These are phyloP conservation scores for Hirundichthys speculiger DNA, from an alignment of 2,113 vertebrate genomes.

Conservation along the genomic window DNA sequence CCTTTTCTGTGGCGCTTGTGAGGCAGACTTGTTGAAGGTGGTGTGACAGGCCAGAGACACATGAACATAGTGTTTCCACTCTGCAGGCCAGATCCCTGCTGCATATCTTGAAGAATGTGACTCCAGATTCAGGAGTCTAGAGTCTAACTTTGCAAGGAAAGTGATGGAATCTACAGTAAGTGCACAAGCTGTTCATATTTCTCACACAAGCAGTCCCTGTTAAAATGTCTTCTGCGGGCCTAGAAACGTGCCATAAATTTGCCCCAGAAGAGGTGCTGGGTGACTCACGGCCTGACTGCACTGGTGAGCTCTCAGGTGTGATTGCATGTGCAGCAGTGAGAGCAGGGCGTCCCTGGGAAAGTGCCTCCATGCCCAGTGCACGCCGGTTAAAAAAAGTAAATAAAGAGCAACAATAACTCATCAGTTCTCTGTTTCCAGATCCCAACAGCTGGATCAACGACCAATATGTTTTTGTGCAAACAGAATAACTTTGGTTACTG, in stretches of 20 bases:
- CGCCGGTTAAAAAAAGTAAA: neutral
- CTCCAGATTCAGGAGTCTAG: too few relatives aligned
- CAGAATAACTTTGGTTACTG: neutral
- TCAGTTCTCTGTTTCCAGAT: neutral
- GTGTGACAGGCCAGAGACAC: too few relatives aligned
- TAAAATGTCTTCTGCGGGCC: neutral
- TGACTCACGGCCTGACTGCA: constrained; percentile 28
- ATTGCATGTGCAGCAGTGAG: constrained; percentile 6
- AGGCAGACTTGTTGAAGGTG: too few relatives aligned
- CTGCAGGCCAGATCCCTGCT: too few relatives aligned
- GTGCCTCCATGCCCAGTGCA: neutral
- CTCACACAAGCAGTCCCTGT: too few relatives aligned
- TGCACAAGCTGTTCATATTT: neutral
- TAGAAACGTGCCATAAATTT: constrained; percentile 6
- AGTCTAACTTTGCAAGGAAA: neutral
- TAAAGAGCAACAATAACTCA: neutral
- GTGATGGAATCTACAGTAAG: too few relatives aligned
- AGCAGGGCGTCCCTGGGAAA: constrained; percentile 22
- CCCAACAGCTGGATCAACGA: neutral
- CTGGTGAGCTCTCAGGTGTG: constrained; percentile 34
- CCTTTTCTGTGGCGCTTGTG: too few relatives aligned
- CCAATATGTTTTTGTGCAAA: neutral
- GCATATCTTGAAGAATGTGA: too few relatives aligned
- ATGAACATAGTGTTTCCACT: too few relatives aligned
- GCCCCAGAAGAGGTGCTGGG: constrained; percentile 12